Conservation (phyloP, 2,888 invertebrate genomes). For the Pterostichus madidus region DNA sequence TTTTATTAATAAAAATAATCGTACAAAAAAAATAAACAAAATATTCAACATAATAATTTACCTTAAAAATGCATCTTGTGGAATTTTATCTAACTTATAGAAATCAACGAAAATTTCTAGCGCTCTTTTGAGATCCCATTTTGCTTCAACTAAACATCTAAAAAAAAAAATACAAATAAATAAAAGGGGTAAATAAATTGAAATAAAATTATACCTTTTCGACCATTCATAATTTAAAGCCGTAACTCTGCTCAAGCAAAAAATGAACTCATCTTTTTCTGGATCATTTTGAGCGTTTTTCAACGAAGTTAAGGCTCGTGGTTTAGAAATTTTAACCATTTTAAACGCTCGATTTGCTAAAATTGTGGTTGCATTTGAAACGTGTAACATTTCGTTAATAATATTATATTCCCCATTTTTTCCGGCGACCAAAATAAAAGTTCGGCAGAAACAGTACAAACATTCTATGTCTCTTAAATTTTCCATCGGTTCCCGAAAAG, state of each 20-base stretch:
- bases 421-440: slow-evolving; percentile 79
- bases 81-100: slow-evolving; percentile 74
- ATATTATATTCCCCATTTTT: slow-evolving; percentile 81
- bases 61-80: slow-evolving; percentile 71
- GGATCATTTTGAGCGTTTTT: slow-evolving; percentile 68
- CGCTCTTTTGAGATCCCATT: slow-evolving; percentile 82
- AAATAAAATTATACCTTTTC: slow-evolving; percentile 72
- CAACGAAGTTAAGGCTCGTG: slow-evolving; percentile 68
- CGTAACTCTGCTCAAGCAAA: slow-evolving; percentile 72
- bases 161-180: slow-evolving; percentile 11
- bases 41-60: slow-evolving; percentile 35
- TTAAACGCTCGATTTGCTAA: slow-evolving; percentile 72
- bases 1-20: slow-evolving; percentile 31
- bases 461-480: slow-evolving; percentile 78
- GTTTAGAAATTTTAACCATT: slow-evolving; percentile 69
- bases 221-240: slow-evolving; percentile 73
- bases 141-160: slow-evolving; percentile 83
- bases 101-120: slow-evolving; percentile 77
- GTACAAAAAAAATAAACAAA: slow-evolving; percentile 8
- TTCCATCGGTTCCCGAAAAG: slow-evolving; percentile 81
- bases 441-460: slow-evolving; percentile 80
- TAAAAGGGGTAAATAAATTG: slow-evolving; percentile 20
- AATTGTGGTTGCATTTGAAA: slow-evolving; percentile 77
- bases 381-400: slow-evolving; percentile 83
- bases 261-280: slow-evolving; percentile 72